phyloP scores from a whole-genome alignment of 2,888 invertebrate species.

The Stenodema calcarata region DNA sequence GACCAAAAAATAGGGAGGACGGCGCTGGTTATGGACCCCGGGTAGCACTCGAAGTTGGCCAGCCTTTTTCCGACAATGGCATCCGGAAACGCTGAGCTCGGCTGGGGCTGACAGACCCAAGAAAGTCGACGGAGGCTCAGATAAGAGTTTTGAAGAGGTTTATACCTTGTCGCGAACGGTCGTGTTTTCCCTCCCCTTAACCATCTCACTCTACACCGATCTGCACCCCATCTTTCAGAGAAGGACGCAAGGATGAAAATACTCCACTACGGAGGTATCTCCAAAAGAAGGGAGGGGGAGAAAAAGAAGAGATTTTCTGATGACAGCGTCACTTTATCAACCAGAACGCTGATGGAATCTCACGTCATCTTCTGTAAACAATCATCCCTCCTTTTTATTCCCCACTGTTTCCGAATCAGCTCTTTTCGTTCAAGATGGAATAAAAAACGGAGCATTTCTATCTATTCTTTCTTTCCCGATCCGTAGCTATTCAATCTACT shows the following conservation, averaged over 20 bases:
- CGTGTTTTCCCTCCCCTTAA: not conserved
- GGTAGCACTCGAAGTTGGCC: not conserved
- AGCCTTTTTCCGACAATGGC: not conserved
- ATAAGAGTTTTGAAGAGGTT: conserved; percentile 19
- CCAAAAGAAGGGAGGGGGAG: not conserved
- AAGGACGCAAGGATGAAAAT: not conserved
- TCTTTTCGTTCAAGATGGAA: conserved; percentile 10
- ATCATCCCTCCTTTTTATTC: conserved; percentile 23
- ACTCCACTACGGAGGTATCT: not conserved
- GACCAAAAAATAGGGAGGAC: not conserved
- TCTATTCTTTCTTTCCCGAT: not conserved
- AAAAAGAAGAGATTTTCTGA: conserved; percentile 24
- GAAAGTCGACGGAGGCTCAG: not conserved
- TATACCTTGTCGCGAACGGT: not conserved
- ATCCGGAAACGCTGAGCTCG: not conserved
- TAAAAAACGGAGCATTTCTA: not conserved
- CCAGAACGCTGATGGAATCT: conserved; percentile 27
- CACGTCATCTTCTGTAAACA: conserved; percentile 38
- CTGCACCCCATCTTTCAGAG: not conserved
- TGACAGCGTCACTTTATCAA: conserved; percentile 40
- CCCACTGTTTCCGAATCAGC: conserved; percentile 8
- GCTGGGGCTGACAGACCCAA: conserved; percentile 8
- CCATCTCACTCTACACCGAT: not conserved
- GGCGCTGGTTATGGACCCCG: not conserved
- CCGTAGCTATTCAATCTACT: not conserved